These are phyloP conservation scores for Atrina japonica DNA, from an alignment of 2,888 invertebrate species.

Conservation along the genomic window DNA sequence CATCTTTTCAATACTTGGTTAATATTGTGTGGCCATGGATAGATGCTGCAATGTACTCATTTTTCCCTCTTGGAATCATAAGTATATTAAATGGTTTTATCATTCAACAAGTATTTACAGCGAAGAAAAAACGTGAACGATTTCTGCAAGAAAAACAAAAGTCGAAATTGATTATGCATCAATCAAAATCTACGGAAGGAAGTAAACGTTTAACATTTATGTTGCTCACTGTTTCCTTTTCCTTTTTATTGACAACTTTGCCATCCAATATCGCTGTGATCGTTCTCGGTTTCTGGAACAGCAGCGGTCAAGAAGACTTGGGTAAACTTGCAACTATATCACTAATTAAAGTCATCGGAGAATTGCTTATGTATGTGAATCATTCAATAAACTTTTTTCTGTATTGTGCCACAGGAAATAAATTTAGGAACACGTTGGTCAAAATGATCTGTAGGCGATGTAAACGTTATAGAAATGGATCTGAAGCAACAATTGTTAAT, in stretches of 20 bases:
- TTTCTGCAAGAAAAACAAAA: constrained; percentile 45
- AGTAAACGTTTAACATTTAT: constrained; percentile 74
- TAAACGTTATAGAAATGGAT: no score
- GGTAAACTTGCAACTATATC: constrained; percentile 55
- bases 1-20: constrained; percentile 52
- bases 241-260: constrained; percentile 76
- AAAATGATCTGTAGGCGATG: constrained; percentile 26
- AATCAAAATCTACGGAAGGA: constrained; percentile 53
- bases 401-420: constrained; percentile 71
- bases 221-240: constrained; percentile 77
- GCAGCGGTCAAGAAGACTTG: constrained; percentile 39
- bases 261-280: constrained; percentile 74
- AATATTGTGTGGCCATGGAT: constrained; percentile 78
- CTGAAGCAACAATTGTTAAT: no score
- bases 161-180: constrained; percentile 23
- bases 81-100: constrained; percentile 75
- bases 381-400: constrained; percentile 76
- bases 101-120: constrained; percentile 73
- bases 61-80: constrained; percentile 75
- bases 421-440: constrained; percentile 55
- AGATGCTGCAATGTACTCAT: constrained; percentile 76
- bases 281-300: constrained; percentile 51
- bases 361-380: constrained; percentile 77
- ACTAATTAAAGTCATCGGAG: constrained; percentile 69
- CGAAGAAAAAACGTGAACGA: constrained; percentile 50